Evolutionary conservation across 1,140 invertebrate species (phyloP).

Genomic region (Drosophila nigromelanica): DNA sequence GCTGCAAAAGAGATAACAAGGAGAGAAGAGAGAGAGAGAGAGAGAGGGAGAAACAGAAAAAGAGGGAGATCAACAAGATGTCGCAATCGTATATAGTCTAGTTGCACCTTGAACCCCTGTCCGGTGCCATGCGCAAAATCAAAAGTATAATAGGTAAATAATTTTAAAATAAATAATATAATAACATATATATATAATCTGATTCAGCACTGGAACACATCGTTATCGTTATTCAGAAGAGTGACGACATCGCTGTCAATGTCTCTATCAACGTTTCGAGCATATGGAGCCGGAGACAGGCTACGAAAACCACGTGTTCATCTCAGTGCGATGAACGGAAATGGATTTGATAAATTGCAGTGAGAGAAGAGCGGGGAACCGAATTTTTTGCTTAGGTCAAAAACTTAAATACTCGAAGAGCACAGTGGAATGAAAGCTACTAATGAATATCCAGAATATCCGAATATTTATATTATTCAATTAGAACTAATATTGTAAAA

Average conservation of each 20-base stretch:
- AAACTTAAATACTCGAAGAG: not conserved
- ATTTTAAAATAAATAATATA: no score
- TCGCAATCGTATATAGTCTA: not conserved
- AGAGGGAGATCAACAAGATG: constrained; percentile 33
- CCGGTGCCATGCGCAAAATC: constrained; percentile 2
- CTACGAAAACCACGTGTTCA: constrained; percentile 30
- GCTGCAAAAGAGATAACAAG: constrained; percentile 14
- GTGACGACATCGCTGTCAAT: constrained; percentile 5
- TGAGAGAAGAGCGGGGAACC: not conserved
- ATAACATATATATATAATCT: constrained; percentile 6
- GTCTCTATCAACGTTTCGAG: constrained; percentile 17
- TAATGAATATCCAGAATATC: not conserved
- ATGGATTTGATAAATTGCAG: not conserved
- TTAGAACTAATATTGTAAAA: no score
- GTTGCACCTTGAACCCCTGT: constrained; percentile 49
- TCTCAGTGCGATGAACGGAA: constrained; percentile 6
- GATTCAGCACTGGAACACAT: constrained; percentile 29
- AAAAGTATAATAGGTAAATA: not conserved
- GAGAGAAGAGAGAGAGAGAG: constrained; percentile 2
- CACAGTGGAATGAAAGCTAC: constrained; percentile 18
- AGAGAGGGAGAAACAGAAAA: constrained; percentile 3
- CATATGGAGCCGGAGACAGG: constrained; percentile 32
- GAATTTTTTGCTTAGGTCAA: constrained; percentile 3
- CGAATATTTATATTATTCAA: no score
- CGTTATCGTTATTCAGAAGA: constrained; percentile 53